phyloP scores from a whole-genome alignment of 1,140 invertebrate species.

The Lepidostoma basale region DNA sequence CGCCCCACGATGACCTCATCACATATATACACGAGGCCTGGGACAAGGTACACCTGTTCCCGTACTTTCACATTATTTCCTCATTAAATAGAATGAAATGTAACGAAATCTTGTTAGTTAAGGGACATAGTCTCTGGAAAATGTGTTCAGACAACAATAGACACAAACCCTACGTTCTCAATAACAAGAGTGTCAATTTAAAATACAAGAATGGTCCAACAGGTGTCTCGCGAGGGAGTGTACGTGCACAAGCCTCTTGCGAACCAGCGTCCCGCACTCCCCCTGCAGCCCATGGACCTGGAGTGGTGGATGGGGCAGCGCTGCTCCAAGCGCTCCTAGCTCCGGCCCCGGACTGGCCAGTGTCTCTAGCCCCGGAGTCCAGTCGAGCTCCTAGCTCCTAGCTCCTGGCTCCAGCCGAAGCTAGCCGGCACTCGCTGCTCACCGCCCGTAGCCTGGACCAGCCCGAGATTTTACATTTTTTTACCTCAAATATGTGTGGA shows the following conservation, averaged over 20 bases:
- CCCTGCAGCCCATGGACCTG: constrained; percentile 15
- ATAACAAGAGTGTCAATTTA: too few relatives aligned
- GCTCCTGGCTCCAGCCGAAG: background rate
- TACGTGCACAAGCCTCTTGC: background rate
- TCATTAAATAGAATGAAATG: too few relatives aligned
- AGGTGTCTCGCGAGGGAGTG: background rate
- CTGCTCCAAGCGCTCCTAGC: constrained; percentile 3
- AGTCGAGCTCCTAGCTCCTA: too few relatives aligned
- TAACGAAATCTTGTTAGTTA: too few relatives aligned
- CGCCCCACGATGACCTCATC: constrained; percentile 58
- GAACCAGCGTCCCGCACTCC: background rate
- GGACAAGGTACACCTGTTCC: constrained; percentile 53
- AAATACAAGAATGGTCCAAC: too few relatives aligned
- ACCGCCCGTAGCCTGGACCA: background rate
- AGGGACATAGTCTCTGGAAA: too few relatives aligned
- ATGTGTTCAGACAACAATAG: too few relatives aligned
- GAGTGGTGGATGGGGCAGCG: background rate
- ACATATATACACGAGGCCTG: constrained; percentile 60
- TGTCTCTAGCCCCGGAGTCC: too few relatives aligned
- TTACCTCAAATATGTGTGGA: constrained; percentile 8
- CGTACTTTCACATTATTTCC: too few relatives aligned
- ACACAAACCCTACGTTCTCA: too few relatives aligned
- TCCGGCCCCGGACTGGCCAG: background rate
- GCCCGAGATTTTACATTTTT: constrained; percentile 8
- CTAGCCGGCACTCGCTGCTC: background rate